Evolutionary conservation across 2,888 invertebrate species (phyloP).

Genomic region (Acronicta alni): DNA sequence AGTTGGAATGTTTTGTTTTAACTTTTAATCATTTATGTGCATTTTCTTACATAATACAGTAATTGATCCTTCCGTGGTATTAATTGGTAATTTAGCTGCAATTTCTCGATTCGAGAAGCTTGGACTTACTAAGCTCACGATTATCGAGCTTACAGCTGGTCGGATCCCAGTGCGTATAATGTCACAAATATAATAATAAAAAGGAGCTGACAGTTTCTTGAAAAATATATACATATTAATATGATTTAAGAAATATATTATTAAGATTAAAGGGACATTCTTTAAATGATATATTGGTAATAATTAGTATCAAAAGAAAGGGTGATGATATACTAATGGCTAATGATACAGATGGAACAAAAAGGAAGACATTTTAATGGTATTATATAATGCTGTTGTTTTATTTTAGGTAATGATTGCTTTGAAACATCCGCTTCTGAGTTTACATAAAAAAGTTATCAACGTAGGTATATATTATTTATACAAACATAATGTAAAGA

Average conservation of each 20-base stretch:
- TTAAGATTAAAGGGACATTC: conserved; percentile 44
- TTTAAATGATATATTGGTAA: conserved; percentile 37
- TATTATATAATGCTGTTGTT: conserved; percentile 31
- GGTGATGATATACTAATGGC: conserved; percentile 46
- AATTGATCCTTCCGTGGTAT: too few species aligned
- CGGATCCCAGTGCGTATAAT: too few species aligned
- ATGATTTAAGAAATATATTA: conserved; percentile 23
- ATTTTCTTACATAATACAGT: too few species aligned
- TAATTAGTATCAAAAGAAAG: conserved; percentile 52
- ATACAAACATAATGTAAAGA: too few species aligned
- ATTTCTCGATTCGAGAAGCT: too few species aligned
- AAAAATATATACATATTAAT: conserved; percentile 7
- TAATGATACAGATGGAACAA: conserved; percentile 42
- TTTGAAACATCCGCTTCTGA: conserved; percentile 21
- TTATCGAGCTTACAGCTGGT: too few species aligned
- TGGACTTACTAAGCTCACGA: too few species aligned
- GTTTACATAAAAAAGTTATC: conserved; percentile 3
- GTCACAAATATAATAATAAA: too few species aligned
- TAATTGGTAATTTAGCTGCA: too few species aligned
- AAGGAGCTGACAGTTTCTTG: neutral
- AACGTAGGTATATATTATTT: too few species aligned
- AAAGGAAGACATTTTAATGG: conserved; percentile 42
- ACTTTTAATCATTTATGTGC: too few species aligned
- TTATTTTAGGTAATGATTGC: conserved; percentile 28
- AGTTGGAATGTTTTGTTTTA: too few species aligned